Percentiles rank a stretch among this genome's conserved stretches.
Conservation (phyloP, 2,888 invertebrate species). For the Euspilapteryx auroguttella region DNA sequence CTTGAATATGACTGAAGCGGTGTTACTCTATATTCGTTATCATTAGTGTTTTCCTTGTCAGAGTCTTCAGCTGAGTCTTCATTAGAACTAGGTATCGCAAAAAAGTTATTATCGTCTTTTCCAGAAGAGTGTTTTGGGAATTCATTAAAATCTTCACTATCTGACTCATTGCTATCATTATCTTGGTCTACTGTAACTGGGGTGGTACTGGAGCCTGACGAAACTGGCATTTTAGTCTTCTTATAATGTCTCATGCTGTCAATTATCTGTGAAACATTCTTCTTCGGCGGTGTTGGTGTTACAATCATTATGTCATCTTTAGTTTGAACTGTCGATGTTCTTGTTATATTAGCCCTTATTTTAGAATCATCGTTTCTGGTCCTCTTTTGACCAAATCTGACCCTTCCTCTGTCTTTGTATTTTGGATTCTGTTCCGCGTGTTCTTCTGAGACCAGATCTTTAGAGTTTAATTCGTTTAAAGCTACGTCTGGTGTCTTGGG, state of each 20-base stretch:
- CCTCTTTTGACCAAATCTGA: too few relatives aligned
- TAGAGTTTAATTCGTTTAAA: conserved; percentile 38
- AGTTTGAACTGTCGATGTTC: conserved; percentile 9
- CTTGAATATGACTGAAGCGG: conserved; percentile 29
- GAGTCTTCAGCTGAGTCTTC: conserved; percentile 18
- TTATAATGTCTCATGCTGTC: conserved; percentile 38
- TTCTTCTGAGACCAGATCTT: conserved; percentile 40
- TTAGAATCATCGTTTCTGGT: too few relatives aligned
- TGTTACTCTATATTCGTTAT: conserved; percentile 26
- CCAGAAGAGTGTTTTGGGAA: conserved; percentile 48
- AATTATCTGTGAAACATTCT: conserved; percentile 35
- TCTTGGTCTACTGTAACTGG: conserved; percentile 16
- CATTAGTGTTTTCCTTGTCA: conserved; percentile 20
- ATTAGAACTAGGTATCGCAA: conserved; percentile 42
- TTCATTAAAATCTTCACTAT: conserved; percentile 26
- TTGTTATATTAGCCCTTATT: too few relatives aligned
- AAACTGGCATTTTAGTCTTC: conserved; percentile 31
- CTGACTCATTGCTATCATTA: conserved; percentile 13
- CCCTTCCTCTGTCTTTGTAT: conserved; percentile 47
- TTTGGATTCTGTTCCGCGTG: conserved; percentile 47
- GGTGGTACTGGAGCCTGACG: conserved; percentile 17
- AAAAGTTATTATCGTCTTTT: conserved; percentile 56
- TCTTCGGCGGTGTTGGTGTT: conserved; percentile 43
- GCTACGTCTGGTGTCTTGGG: conserved; percentile 30
- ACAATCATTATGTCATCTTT: conserved; percentile 24